Evolutionary conservation across 64 coral and sea anemone species (phyloP), one percentile per base, ranked within the genome.

Genomic region (Anthopleura sola): DNA sequence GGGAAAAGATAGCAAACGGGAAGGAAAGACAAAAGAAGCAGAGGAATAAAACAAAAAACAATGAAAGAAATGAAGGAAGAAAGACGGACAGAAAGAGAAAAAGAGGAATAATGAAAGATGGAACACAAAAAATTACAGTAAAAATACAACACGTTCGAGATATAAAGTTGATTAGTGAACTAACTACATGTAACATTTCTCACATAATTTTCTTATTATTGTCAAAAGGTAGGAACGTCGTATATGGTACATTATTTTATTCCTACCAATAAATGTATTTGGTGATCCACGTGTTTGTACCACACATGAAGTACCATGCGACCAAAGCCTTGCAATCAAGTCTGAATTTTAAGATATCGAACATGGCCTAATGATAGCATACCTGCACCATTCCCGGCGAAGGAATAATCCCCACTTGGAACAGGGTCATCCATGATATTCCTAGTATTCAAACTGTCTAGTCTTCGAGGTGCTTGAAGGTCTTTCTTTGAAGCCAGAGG

Each of bases 401-500:
- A 62, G 10, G 58, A 62, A 24, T 62, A 62, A 26, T 26, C 24
- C 24, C 58, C 23, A 48, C 37, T 47, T 3, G 76, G 76, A 21
- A 79, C 76, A 46, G 76, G 76, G 2, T 79, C 76, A 79, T 79
- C 76, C 76, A 79, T 79, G 37, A 79, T 60, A 83, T 83, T 60
- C 54, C 56, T 62, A 28, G 84, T n/a, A n/a, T n/a, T 46, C 32
- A 91, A 47, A 29, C 89, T 91, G 55, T 91, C 89, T 23, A 23
- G 9, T 68, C 89, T 85, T 15, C 68, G 28, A 49, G 89, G 89
- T 17, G 29, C 75, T 37, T 19, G 36, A 83, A 37, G 6, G 17
- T 55, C n/a, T 36, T 55, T 66, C 21, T 62, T 78, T 21, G 55
- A 28, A 16, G 84, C 84, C 58, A 91, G 36, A 7, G 89, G 89